Conservation (phyloP, 2,797 vertebrate genomes). For the Ceyx erithaca region DNA sequence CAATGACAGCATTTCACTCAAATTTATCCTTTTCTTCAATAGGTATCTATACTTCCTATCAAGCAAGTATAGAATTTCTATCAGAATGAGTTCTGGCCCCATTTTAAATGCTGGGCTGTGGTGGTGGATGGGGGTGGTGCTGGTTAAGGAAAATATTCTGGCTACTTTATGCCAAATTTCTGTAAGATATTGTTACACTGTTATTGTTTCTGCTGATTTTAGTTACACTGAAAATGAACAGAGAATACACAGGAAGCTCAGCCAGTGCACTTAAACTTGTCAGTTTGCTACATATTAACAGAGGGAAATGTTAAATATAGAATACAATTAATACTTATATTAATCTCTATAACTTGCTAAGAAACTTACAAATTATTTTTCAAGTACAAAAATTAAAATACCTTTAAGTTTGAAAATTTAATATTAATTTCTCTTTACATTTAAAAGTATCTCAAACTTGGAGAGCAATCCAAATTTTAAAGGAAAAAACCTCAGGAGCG, state of each 20-base stretch:
- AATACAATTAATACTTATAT: neutral
- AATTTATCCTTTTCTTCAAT: neutral
- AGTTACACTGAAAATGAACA: neutral
- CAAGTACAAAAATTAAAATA: neutral
- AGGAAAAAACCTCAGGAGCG: neutral
- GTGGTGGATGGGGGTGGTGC: neutral
- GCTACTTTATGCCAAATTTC: neutral
- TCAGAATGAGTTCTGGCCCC: neutral
- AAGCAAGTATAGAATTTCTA: neutral
- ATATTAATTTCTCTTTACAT: neutral
- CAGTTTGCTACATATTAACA: neutral
- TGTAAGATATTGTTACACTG: neutral
- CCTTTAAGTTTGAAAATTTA: neutral
- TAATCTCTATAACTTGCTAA: neutral
- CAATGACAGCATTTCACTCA: neutral
- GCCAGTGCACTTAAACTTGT: neutral
- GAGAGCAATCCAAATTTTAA: neutral
- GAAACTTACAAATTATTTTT: neutral
- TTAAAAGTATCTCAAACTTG: neutral
- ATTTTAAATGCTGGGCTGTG: neutral
- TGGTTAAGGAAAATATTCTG: neutral
- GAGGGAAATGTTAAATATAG: neutral
- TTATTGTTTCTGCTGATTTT: neutral
- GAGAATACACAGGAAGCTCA: neutral
- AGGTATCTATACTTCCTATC: neutral